These are phyloP conservation scores for Melanotaenia boesemani DNA, from an alignment of 2,797 vertebrate species.

Conservation along the genomic window DNA sequence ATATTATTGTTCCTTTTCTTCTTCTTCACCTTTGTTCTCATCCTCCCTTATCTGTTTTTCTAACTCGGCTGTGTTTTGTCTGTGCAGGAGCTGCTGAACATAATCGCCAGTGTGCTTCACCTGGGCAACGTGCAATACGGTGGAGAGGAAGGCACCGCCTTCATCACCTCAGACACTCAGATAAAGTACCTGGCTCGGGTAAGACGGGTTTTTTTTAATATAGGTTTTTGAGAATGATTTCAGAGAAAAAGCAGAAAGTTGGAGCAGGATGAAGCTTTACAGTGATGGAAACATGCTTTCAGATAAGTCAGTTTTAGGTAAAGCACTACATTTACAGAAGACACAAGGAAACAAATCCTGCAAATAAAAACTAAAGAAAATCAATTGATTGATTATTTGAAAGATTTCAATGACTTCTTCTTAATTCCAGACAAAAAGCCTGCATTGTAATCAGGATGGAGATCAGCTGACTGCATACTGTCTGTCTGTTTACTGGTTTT, in stretches of 20 bases:
- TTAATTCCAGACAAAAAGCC: conserved; percentile 15
- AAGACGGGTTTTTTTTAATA: conserved; percentile 56
- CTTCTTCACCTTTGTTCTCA: not conserved
- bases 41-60: not conserved
- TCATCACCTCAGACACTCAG: conserved; percentile 94
- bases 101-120: conserved; percentile 95
- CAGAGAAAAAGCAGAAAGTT: too few species aligned
- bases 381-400: conserved; percentile 1
- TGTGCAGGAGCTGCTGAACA: conserved; percentile 91
- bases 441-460: not conserved
- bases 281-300: too few species aligned
- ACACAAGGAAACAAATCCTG: too few species aligned
- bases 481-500: conserved; percentile 1
- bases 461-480: not conserved
- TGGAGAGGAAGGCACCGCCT: conserved; percentile 88
- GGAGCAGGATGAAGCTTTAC: too few species aligned
- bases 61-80: conserved; percentile 1
- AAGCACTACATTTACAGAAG: too few species aligned
- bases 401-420: not conserved
- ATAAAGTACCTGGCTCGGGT: conserved; percentile 96
- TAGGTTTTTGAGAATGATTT: too few species aligned
- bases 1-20: conserved; percentile 15
- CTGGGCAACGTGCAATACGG: conserved; percentile 95
- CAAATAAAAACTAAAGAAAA: not conserved
- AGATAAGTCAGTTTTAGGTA: too few species aligned